Evolutionary conservation across 2,888 invertebrate species (phyloP).

Genomic region (Stenodema calcarata): DNA sequence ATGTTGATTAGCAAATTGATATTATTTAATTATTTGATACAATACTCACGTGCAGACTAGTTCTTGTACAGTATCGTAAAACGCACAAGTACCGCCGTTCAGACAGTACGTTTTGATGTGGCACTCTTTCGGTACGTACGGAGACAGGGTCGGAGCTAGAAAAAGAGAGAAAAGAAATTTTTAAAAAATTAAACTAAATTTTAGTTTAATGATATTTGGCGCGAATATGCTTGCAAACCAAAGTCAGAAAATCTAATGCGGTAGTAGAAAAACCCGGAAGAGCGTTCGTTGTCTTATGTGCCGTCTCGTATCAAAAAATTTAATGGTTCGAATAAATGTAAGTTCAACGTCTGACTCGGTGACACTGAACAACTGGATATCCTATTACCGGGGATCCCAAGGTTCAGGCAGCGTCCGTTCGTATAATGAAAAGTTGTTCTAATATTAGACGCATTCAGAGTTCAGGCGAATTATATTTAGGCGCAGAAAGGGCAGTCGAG

Average conservation of each 20-base stretch:
- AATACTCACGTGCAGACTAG: slow-evolving; percentile 84
- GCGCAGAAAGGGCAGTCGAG: slow-evolving; percentile 37
- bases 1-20: no score
- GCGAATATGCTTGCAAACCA: no score
- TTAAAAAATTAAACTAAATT: no score
- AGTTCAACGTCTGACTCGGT: background rate
- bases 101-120: slow-evolving; percentile 79
- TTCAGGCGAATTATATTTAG: slow-evolving; percentile 44
- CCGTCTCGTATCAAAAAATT: no score
- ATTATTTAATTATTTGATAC: background rate
- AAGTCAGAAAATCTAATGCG: no score
- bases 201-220: no score
- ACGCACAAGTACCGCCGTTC: slow-evolving; percentile 86
- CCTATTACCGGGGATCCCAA: slow-evolving; percentile 28
- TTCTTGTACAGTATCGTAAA: slow-evolving; percentile 78
- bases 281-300: no score
- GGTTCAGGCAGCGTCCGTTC: slow-evolving; percentile 29
- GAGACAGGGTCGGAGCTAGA: slow-evolving; percentile 66
- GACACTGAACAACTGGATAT: background rate
- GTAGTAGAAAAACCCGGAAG: no score
- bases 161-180: no score
- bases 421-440: slow-evolving; percentile 39
- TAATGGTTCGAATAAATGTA: no score
- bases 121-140: slow-evolving; percentile 70
- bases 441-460: slow-evolving; percentile 44